Conservation (phyloP, 2,888 invertebrate genomes). For the Melieria picta region DNA sequence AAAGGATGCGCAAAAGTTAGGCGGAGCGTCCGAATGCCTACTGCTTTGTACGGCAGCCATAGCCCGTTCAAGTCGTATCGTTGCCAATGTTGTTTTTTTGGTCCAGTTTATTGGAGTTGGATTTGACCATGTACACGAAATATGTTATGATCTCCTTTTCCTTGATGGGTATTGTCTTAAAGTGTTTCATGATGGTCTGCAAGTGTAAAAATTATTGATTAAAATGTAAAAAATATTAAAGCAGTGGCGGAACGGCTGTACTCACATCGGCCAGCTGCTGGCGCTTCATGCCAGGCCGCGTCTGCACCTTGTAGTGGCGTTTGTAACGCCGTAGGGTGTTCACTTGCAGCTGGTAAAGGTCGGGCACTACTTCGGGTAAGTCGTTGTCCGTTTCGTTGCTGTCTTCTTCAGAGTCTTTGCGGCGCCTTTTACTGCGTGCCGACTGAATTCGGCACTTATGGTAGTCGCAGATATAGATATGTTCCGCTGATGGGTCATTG, state of each 20-base stretch:
- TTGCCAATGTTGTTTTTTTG: slow-evolving; percentile 65
- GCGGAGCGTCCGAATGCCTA: background rate
- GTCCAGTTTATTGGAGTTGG: slow-evolving; percentile 71
- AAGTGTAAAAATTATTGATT: slow-evolving; percentile 1
- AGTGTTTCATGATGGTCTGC: slow-evolving; percentile 93
- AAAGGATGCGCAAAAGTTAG: background rate
- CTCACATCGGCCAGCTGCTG: slow-evolving; percentile 94
- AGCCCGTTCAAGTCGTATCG: slow-evolving; percentile 54
- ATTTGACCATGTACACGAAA: slow-evolving; percentile 96
- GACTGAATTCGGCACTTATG: slow-evolving; percentile 96
- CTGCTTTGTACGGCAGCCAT: background rate
- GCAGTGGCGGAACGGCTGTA: slow-evolving; percentile 24
- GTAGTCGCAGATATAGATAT: slow-evolving; percentile 96
- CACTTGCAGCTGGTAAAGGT: slow-evolving; percentile 91
- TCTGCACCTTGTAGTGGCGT: slow-evolving; percentile 90
- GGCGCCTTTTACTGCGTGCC: slow-evolving; percentile 89
- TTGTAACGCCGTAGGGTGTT: slow-evolving; percentile 95
- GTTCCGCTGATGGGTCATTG: slow-evolving; percentile 84
- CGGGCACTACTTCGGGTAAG: slow-evolving; percentile 88
- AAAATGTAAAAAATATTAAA: background rate
- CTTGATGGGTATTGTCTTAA: slow-evolving; percentile 91
- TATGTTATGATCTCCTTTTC: slow-evolving; percentile 95
- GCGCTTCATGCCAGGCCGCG: slow-evolving; percentile 92
- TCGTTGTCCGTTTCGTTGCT: slow-evolving; percentile 94
- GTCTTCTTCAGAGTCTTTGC: slow-evolving; percentile 94